Evolutionary conservation across 2,888 invertebrate species (phyloP).

Genomic region (Apoda limacodes): DNA sequence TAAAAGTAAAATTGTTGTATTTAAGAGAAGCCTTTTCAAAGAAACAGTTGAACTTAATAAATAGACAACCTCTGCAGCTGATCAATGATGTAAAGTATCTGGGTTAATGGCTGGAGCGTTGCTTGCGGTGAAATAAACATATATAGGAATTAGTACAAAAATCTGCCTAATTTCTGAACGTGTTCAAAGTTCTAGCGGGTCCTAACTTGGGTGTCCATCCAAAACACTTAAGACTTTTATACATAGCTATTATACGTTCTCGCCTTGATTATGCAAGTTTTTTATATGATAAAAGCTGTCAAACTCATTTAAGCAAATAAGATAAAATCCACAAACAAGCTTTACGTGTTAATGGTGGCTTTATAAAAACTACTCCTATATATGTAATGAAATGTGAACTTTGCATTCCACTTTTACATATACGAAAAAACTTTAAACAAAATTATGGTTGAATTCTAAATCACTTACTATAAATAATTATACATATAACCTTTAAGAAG

Average conservation of each 20-base stretch:
- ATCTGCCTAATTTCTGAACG: conserved; percentile 3
- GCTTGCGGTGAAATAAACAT: conserved; percentile 11
- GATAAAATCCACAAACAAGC: conserved; percentile 14
- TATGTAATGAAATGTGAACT: conserved; percentile 14
- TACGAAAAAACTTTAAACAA: conserved; percentile 11
- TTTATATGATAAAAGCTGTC: conserved; percentile 9
- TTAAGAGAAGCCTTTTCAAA: too few relatives aligned
- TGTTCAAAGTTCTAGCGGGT: conserved; percentile 9
- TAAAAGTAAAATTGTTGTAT: too few relatives aligned
- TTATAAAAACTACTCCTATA: conserved; percentile 11
- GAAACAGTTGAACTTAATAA: conserved; percentile 5
- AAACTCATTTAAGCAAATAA: conserved; percentile 8
- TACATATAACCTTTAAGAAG: too few relatives aligned
- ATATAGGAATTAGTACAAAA: conserved; percentile 8
- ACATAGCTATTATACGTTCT: conserved; percentile 9
- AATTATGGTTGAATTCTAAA: conserved; percentile 9
- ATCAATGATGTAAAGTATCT: conserved; percentile 10
- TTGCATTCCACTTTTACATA: conserved; percentile 7
- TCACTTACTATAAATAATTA: neutral
- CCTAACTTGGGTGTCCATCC: conserved; percentile 10
- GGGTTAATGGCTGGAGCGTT: conserved; percentile 12
- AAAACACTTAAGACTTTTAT: conserved; percentile 7
- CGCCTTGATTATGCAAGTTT: conserved; percentile 11
- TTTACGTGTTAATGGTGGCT: conserved; percentile 13
- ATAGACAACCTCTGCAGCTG: conserved; percentile 1